A percentile compares a stretch with the other conserved stretches of the same genome.
Evolutionary conservation across 2,888 invertebrate species (phyloP).

Genomic region (Pomacea canaliculata): DNA sequence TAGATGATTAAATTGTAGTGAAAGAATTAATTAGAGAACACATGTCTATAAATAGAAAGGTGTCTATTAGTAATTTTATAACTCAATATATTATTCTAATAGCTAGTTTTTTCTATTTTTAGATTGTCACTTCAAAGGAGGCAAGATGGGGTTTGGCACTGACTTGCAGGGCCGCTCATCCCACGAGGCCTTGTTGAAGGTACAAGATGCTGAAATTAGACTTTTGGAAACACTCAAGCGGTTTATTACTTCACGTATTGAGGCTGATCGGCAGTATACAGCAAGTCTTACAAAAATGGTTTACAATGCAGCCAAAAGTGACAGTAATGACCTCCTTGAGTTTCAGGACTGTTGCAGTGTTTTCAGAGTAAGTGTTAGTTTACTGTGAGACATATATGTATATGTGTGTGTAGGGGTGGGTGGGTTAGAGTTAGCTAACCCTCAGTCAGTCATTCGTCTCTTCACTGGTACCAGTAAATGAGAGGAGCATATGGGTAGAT

Average conservation of each 20-base stretch:
- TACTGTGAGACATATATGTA: too few relatives aligned
- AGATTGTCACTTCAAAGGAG: background rate
- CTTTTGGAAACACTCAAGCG: conserved; percentile 92
- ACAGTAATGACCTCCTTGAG: conserved; percentile 54
- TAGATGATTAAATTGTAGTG: too few relatives aligned
- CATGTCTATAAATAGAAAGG: too few relatives aligned
- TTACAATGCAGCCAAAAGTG: conserved; percentile 61
- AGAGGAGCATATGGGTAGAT: too few relatives aligned
- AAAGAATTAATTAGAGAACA: too few relatives aligned
- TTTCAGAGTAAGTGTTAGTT: conserved; percentile 50
- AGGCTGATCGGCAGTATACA: conserved; percentile 93
- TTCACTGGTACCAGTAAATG: too few relatives aligned
- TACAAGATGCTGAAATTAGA: conserved; percentile 93
- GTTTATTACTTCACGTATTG: conserved; percentile 87
- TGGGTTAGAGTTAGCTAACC: background rate
- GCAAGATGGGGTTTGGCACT: conserved; percentile 80
- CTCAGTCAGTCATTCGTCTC: too few relatives aligned
- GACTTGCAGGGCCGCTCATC: conserved; percentile 88
- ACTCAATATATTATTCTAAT: too few relatives aligned
- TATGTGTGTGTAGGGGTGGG: too few relatives aligned
- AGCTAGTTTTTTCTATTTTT: too few relatives aligned
- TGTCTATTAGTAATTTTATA: too few relatives aligned
- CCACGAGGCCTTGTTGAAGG: conserved; percentile 89
- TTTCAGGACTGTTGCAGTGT: conserved; percentile 54
- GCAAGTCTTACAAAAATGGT: conserved; percentile 76